These are phyloP conservation scores for Dendroctonus valens DNA, from an alignment of 1,140 invertebrate genomes.

Conservation along the genomic window DNA sequence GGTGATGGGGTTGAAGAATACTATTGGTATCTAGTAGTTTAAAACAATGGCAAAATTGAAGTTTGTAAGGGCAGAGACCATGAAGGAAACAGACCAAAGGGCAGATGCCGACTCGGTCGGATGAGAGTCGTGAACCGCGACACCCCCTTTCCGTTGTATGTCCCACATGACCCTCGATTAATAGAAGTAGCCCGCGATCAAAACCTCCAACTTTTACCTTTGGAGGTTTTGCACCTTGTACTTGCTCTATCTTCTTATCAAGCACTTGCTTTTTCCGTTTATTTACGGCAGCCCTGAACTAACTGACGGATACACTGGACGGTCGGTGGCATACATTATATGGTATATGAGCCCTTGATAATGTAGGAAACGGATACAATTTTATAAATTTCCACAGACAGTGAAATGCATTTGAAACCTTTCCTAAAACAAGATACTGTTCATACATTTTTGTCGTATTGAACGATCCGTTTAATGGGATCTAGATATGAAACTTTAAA, in stretches of 20 bases:
- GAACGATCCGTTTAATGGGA: no score
- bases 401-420: no score
- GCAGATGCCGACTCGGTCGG: slow-evolving; percentile 32
- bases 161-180: slow-evolving; percentile 27
- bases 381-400: no score
- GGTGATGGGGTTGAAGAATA: no score
- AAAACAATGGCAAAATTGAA: slow-evolving; percentile 1
- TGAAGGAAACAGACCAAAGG: slow-evolving; percentile 20
- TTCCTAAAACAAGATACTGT: no score
- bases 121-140: slow-evolving; percentile 30
- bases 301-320: slow-evolving; percentile 22
- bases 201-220: slow-evolving; percentile 24
- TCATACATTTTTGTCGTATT: no score
- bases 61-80: slow-evolving; percentile 16
- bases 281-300: slow-evolving; percentile 19
- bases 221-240: slow-evolving; percentile 19
- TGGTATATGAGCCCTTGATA: slow-evolving; percentile 3
- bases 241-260: slow-evolving; percentile 24
- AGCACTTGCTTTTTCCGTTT: slow-evolving; percentile 31
- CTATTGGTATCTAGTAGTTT: background rate
- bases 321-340: slow-evolving; percentile 21
- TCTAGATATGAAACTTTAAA: no score
- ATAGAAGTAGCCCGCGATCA: slow-evolving; percentile 14
- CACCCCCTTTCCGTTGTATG: slow-evolving; percentile 34
- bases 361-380: background rate